A percentile compares a stretch with the other conserved stretches of the same genome.
Conservation (phyloP, 2,888 invertebrate species). For the Pyrrhia umbra region DNA sequence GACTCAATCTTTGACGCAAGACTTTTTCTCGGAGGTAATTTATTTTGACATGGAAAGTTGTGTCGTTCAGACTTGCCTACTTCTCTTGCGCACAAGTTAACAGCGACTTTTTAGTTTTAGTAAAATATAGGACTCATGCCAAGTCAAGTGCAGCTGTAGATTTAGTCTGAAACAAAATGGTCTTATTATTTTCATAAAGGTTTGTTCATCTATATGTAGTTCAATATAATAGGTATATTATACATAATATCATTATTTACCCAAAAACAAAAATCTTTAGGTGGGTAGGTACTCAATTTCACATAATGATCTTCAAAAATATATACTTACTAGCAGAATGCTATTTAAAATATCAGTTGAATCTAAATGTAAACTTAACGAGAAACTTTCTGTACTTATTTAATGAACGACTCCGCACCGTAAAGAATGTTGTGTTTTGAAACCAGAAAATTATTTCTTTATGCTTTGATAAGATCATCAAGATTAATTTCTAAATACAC, state of each 20-base stretch:
- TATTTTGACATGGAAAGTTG: conserved; percentile 37
- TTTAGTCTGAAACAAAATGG: neutral
- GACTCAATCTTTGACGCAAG: conserved; percentile 30
- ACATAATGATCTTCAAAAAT: neutral
- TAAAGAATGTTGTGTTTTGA: conserved; percentile 72
- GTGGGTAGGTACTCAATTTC: neutral
- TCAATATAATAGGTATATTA: too few species aligned
- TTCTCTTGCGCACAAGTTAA: neutral
- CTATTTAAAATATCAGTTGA: conserved; percentile 32
- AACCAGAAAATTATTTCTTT: conserved; percentile 68
- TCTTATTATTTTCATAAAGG: too few species aligned
- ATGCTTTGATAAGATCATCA: conserved; percentile 75
- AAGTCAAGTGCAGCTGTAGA: neutral
- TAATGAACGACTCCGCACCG: conserved; percentile 43
- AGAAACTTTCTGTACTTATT: conserved; percentile 27
- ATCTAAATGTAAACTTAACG: conserved; percentile 32
- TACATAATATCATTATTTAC: neutral
- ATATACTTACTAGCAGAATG: conserved; percentile 7
- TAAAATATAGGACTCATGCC: neutral
- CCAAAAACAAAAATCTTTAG: neutral
- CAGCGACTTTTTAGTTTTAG: neutral
- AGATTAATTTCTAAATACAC: conserved; percentile 79
- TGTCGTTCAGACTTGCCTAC: conserved; percentile 20
- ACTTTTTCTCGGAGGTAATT: conserved; percentile 43
- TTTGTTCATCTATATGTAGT: too few species aligned